Evolutionary conservation across 1,140 invertebrate genomes (phyloP), one percentile per base, ranked within the genome.

Genomic region (Papilio helenus): DNA sequence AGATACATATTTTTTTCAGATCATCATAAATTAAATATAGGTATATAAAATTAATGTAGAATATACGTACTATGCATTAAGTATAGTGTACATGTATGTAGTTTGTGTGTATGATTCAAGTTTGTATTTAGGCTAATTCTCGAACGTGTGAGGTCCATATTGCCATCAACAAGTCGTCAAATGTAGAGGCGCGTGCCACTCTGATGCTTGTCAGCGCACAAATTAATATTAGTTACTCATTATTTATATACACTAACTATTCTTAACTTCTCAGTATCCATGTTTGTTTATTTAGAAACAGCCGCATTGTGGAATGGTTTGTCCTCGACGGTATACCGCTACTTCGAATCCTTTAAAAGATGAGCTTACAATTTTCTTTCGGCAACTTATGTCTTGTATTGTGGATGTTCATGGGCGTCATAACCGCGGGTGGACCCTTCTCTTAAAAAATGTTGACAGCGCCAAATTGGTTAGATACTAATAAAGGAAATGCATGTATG

Each of bases 91-190:
- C n/a, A 65, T 26, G n/a, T 61, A 61, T n/a, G 8, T 55, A 55
- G 18, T 8, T n/a, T 4, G 20, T 20, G 8, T 61, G 20, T 61
- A 61, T 61, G 58, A 61, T 61, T 61, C 58, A 61, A 61, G 58
- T 61, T 23, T 61, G 58, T 23, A 61, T 61, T 20, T 26, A 61
- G 58, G 58, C 58, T 61, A 61, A 61, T 23, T 61, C 58, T 61
- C 58, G 23, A 12, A 26, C 61, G 61, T 65, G 61, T 65, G 61
- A 29, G 61, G 61, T 65, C 61, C 26, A 34, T 3, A 7, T 3
- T 26, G 61, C 61, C 61, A 34, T 76, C 73, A 76, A 58, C 73
- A 76, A 74, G 42, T 51, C 73, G 73, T 76, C 73, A 39, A 58
- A 76, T 74, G 20, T 55, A 49, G 8, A 58, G 12, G 49, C 73